Percentiles rank a stretch among this genome's conserved stretches.
Conservation (phyloP, 2,113 vertebrate genomes). For the Neofelis nebulosa region DNA sequence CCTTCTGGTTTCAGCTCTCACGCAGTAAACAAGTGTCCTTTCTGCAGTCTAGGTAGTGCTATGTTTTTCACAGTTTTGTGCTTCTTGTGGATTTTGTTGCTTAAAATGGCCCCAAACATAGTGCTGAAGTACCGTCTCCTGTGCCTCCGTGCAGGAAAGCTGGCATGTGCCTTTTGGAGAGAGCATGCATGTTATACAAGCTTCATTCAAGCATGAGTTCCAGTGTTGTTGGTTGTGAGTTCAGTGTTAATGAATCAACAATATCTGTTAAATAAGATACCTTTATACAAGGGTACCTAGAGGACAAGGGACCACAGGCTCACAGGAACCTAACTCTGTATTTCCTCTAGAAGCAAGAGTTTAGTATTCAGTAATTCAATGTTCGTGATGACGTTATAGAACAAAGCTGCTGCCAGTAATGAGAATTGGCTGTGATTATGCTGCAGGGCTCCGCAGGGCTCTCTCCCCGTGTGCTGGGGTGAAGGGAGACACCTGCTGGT, state of each 20-base stretch:
- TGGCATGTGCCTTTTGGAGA: background rate
- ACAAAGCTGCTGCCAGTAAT: background rate
- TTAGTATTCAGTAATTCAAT: background rate
- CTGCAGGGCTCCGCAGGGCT: background rate
- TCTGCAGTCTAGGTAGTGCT: too few relatives aligned
- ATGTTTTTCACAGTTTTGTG: background rate
- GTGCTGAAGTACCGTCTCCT: background rate
- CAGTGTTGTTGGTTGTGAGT: background rate
- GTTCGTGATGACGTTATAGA: background rate
- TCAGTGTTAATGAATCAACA: background rate
- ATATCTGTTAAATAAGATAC: background rate
- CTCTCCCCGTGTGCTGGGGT: accelerated
- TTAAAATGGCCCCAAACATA: background rate
- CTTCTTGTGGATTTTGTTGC: background rate
- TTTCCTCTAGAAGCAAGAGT: background rate
- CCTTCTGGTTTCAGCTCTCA: background rate
- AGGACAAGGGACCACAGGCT: background rate
- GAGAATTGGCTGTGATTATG: background rate
- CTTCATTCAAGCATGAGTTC: background rate
- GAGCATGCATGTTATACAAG: background rate
- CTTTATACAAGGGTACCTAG: background rate
- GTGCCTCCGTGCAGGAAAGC: background rate
- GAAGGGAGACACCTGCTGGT: background rate
- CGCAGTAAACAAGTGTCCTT: background rate
- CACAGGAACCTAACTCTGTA: background rate